Base-by-base conservation (phyloP, 2,888 invertebrate species). In the Craniophora ligustri region DNA sequence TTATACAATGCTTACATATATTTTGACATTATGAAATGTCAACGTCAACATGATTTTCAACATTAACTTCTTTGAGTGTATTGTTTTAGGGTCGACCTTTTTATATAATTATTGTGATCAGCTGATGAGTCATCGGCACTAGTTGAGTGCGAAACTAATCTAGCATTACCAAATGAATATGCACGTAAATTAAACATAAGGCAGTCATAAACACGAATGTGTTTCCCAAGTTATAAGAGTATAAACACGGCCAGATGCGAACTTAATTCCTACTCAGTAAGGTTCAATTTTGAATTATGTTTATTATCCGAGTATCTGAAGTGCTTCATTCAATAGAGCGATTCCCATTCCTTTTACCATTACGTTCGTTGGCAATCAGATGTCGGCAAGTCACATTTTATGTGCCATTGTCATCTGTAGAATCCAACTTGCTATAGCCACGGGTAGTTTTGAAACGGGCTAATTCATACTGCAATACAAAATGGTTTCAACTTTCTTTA, bases 351-450 rank as follows among this genome's bases (percentile, higher is more conserved):
- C 26, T 16, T 30, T 19, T 18, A 3, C 41, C 15, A 67, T 49
- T 59, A 66, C 34, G 10, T 60, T 38, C 53, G 36, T 10, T 14
- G 23, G 38, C 28, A 23, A 49, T 62, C 60, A 26, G 34, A 34
- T 30, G 41, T 67, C 62, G 34, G 39, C 63, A 40, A 53, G 23
- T 39, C 42, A 23, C 18, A 40, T 34, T 67, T 62, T 68, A 62
- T 68, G 39, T 28, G 39, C 26, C 13, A 53, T 62, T 61, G 69
- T 62, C 54, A 46, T 42, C 30, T 23, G 19, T 34, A 42, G n/a
- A 45, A 55, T 46, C 26, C 36, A 65, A 57, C 48, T 48, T 34
- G 28, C 36, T 54, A 42, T 21, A 18, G 10, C 28, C 64, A 39
- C 34, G 55, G 42, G 42, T 47, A 40, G 44, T 40, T 40, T 40